A percentile compares a stretch with the other conserved stretches of the same genome.
Evolutionary conservation across 2,113 vertebrate species (phyloP).

Genomic region (Hyaena hyaena): DNA sequence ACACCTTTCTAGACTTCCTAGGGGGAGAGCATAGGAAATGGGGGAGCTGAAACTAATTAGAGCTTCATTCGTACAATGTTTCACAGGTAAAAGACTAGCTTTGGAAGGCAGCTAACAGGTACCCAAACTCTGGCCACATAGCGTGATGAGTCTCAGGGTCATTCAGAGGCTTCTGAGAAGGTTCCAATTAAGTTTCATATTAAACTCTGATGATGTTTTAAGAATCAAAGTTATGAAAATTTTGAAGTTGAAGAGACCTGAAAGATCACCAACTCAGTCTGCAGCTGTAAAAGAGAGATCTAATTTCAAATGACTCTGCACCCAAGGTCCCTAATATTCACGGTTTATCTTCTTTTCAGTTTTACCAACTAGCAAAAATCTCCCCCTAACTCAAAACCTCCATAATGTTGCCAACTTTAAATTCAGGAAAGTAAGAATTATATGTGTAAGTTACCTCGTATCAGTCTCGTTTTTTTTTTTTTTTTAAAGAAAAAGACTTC

Average conservation of each 20-base stretch:
- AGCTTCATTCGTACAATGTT: background rate
- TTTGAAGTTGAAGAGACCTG: background rate
- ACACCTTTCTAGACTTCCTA: background rate
- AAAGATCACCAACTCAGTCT: background rate
- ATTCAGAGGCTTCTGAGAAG: background rate
- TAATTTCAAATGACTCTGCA: background rate
- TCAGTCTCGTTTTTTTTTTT: background rate
- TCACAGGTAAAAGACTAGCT: background rate
- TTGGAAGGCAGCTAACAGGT: background rate
- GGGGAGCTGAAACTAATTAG: background rate
- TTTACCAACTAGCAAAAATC: constrained; percentile 4
- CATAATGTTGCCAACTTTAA: background rate
- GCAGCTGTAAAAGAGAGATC: background rate
- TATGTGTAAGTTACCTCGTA: background rate
- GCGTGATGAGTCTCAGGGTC: background rate
- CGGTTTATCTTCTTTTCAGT: background rate
- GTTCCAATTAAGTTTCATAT: background rate
- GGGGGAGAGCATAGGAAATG: background rate
- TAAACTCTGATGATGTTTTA: background rate
- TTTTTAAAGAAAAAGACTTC: background rate
- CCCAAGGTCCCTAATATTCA: background rate
- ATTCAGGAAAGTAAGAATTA: background rate
- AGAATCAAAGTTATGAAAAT: background rate
- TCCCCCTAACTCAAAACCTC: background rate
- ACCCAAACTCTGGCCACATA: background rate